These are phyloP conservation scores for Zosterops lateralis DNA, from an alignment of 2,113 vertebrate species.

Conservation along the genomic window DNA sequence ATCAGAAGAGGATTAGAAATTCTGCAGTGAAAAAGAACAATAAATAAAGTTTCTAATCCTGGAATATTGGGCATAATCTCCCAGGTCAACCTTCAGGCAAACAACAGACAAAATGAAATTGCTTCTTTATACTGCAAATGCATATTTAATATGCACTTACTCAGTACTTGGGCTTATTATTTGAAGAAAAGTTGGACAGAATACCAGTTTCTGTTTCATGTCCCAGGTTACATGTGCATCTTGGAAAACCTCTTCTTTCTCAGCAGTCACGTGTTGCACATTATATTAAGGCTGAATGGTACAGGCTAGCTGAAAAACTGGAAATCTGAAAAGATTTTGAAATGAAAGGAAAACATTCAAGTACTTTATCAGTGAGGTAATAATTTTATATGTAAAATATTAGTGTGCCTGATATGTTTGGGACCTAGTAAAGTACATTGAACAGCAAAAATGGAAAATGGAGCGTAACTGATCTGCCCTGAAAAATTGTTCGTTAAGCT, in stretches of 20 bases:
- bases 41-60: conserved; percentile 24
- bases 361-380: not conserved
- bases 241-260: not conserved
- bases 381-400: not conserved
- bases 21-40: not conserved
- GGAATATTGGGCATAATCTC: not conserved
- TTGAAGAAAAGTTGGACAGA: not conserved
- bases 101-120: not conserved
- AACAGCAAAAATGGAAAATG: not conserved
- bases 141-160: not conserved
- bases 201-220: not conserved
- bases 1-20: conserved; percentile 4
- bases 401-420: not conserved
- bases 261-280: accelerated
- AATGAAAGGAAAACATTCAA: not conserved
- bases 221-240: accelerated
- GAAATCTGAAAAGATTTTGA: not conserved
- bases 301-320: not conserved
- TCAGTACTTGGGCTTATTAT: not conserved
- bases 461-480: not conserved
- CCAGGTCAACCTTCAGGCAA: not conserved
- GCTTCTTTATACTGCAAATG: not conserved
- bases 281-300: not conserved
- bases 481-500: not conserved
- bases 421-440: not conserved